These are phyloP conservation scores for Heliconius hortense DNA, from an alignment of 2,888 invertebrate genomes.

Conservation along the genomic window DNA sequence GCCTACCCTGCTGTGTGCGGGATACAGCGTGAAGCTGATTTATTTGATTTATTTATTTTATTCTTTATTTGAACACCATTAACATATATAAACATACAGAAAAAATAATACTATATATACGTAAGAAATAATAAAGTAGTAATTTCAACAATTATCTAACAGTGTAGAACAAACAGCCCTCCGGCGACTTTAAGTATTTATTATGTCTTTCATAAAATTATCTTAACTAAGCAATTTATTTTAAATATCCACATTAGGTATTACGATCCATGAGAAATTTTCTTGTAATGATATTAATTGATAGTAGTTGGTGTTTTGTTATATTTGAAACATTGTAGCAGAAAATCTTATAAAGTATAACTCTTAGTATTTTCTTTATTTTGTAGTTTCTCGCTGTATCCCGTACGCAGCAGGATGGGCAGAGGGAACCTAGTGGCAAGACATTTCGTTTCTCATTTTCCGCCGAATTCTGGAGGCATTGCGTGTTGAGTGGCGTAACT, in stretches of 20 bases:
- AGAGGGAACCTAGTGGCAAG: too few species aligned
- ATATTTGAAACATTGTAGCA: background rate
- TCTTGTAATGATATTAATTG: background rate
- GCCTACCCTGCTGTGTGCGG: too few species aligned
- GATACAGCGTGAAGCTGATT: too few species aligned
- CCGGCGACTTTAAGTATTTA: constrained; percentile 20
- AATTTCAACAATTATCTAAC: constrained; percentile 12
- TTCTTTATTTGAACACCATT: too few species aligned
- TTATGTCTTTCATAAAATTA: constrained; percentile 21
- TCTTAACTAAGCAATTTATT: constrained; percentile 22
- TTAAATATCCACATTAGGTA: constrained; percentile 7
- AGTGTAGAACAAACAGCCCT: constrained; percentile 28
- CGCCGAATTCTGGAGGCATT: too few species aligned
- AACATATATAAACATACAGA: too few species aligned
- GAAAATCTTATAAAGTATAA: background rate
- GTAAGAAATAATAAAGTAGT: background rate
- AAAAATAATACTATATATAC: background rate
- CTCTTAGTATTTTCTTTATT: background rate
- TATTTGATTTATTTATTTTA: too few species aligned
- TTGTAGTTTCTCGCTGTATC: background rate
- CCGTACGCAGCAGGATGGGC: too few species aligned
- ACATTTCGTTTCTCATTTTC: too few species aligned
- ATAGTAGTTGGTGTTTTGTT: background rate
- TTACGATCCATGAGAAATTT: constrained; percentile 9
- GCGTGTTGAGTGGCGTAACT: too few species aligned